phyloP scores from a whole-genome alignment of 1,140 invertebrate genomes.

The Lucilia cuprina region DNA sequence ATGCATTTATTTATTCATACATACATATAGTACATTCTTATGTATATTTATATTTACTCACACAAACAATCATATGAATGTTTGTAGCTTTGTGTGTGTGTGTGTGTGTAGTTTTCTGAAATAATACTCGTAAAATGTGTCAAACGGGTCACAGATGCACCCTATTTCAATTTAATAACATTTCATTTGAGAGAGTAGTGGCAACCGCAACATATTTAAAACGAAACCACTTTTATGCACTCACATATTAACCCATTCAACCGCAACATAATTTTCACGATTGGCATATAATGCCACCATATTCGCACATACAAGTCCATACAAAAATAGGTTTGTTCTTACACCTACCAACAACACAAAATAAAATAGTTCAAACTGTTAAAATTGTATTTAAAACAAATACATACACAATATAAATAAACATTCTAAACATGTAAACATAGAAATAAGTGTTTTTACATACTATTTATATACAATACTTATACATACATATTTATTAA shows the following conservation, averaged over 20 bases:
- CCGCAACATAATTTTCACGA: conserved; percentile 34
- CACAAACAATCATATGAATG: neutral
- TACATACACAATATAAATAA: too few species aligned
- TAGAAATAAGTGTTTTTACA: too few species aligned
- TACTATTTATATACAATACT: too few species aligned
- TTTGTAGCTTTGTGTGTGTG: neutral
- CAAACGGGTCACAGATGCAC: conserved; percentile 32
- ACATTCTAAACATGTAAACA: too few species aligned
- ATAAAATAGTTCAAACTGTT: too few species aligned
- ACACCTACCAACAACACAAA: neutral
- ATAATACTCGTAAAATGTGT: conserved; percentile 25
- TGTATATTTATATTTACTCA: neutral
- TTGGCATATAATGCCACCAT: conserved; percentile 10
- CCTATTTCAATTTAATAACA: conserved; percentile 35
- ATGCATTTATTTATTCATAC: neutral
- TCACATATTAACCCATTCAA: conserved; percentile 33
- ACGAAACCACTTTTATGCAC: conserved; percentile 31
- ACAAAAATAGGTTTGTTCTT: neutral
- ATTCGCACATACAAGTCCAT: neutral
- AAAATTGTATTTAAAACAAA: too few species aligned
- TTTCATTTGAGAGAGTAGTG: conserved; percentile 26
- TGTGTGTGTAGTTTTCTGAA: neutral
- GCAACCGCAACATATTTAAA: conserved; percentile 33
- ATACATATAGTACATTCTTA: neutral
- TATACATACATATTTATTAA: too few species aligned